Evolutionary conservation across 2,888 invertebrate genomes (phyloP).

Genomic region (Rotaria sp.): DNA sequence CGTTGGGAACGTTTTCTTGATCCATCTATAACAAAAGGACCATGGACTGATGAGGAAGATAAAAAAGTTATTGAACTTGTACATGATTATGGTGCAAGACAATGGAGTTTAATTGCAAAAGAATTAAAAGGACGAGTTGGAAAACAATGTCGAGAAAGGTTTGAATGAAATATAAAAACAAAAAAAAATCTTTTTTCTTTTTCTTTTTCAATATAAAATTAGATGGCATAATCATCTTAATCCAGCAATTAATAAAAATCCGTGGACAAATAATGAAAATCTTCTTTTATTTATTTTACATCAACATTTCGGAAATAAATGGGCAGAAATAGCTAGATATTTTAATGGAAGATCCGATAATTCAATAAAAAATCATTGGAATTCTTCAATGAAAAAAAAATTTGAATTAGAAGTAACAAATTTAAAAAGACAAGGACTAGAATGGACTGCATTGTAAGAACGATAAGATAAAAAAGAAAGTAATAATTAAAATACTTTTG

Average conservation of each 20-base stretch:
- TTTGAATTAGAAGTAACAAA: constrained; percentile 43
- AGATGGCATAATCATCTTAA: constrained; percentile 93
- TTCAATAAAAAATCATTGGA: constrained; percentile 98
- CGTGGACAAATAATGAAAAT: constrained; percentile 88
- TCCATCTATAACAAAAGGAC: constrained; percentile 89
- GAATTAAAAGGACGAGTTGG: constrained; percentile 88
- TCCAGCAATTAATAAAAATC: constrained; percentile 88
- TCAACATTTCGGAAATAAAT: constrained; percentile 81
- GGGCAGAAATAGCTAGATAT: constrained; percentile 92
- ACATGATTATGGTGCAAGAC: constrained; percentile 82
- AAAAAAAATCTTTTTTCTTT: background rate
- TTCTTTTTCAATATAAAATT: background rate
- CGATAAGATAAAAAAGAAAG: too few species aligned
- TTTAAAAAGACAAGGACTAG: constrained; percentile 13
- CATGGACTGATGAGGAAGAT: constrained; percentile 63
- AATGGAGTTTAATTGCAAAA: constrained; percentile 90
- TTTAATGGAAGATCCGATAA: constrained; percentile 91
- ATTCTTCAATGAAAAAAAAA: constrained; percentile 74
- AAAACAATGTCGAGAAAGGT: constrained; percentile 82
- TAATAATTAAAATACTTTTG: too few species aligned
- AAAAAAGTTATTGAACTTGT: constrained; percentile 85
- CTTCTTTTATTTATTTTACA: constrained; percentile 75
- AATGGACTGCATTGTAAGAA: constrained; percentile 26
- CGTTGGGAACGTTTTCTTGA: constrained; percentile 93
- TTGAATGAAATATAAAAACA: background rate